phyloP scores from a whole-genome alignment of 2,113 vertebrate genomes.

The Cepphus grylle region DNA sequence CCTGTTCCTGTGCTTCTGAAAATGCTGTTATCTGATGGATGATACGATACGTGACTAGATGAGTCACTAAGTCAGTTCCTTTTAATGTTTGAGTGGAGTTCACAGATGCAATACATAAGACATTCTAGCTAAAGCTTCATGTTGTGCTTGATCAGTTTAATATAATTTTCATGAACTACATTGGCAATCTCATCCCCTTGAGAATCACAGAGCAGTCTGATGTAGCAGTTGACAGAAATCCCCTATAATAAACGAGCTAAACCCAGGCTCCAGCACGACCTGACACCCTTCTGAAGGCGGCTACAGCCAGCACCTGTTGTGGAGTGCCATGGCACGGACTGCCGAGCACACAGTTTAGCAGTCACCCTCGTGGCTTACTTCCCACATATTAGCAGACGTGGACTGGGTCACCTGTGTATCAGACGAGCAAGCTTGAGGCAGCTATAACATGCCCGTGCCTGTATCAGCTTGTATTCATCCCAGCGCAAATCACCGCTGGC shows the following conservation, averaged over 20 bases:
- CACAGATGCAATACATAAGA: neutral
- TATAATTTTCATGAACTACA: conserved; percentile 2
- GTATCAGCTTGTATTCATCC: neutral
- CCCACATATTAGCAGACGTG: fast-evolving
- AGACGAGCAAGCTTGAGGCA: neutral
- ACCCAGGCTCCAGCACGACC: neutral
- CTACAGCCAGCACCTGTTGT: neutral
- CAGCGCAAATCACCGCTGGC: neutral
- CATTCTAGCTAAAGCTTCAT: neutral
- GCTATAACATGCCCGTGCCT: neutral
- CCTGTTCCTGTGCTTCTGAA: neutral
- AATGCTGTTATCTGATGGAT: conserved; percentile 5
- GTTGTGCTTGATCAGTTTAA: neutral
- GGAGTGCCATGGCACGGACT: fast-evolving
- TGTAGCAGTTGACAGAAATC: neutral
- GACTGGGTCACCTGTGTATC: neutral
- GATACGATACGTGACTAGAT: conserved; percentile 6
- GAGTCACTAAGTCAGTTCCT: neutral
- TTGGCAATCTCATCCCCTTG: neutral
- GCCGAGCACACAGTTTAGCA: fast-evolving
- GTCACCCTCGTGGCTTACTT: neutral
- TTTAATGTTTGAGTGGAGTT: neutral
- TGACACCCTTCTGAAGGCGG: neutral
- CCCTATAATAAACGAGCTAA: neutral
- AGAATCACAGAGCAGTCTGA: neutral